Percentiles rank a stretch among this genome's conserved stretches.
Evolutionary conservation across 2,797 vertebrate species (phyloP).

Genomic region (Caiman crocodilus): DNA sequence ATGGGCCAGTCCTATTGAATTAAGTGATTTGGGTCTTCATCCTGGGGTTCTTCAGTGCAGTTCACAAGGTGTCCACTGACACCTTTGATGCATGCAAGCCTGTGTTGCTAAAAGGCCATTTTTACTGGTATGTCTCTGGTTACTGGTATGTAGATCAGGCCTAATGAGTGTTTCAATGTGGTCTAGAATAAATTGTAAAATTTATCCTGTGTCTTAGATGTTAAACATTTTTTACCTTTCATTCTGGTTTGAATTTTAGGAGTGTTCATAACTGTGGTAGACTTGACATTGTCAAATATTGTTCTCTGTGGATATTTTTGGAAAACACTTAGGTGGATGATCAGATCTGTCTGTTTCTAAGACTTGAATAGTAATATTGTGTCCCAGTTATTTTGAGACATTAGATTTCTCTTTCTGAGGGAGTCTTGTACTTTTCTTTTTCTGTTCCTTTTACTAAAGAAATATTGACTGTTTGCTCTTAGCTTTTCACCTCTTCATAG

Average conservation of each 20-base stretch:
- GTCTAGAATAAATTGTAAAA: background rate
- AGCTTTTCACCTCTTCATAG: background rate
- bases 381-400: background rate
- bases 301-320: background rate
- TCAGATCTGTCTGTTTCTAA: background rate
- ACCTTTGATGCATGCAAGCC: background rate
- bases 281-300: background rate
- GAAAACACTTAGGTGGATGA: background rate
- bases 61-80: no score
- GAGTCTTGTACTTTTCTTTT: background rate
- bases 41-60: no score
- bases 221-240: background rate
- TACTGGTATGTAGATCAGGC: background rate
- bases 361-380: background rate
- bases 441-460: background rate
- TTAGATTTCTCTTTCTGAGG: background rate
- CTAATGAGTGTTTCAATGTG: background rate
- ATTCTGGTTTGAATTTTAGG: background rate
- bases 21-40: no score
- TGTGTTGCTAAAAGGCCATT: background rate
- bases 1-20: no score
- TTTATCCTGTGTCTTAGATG: background rate
- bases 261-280: background rate
- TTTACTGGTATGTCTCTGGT: constrained; percentile 15
- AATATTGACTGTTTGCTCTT: background rate